Percentiles rank a stretch among this genome's conserved stretches.
Conservation (phyloP, 1,140 invertebrate species). For the Microplitis demolitor region DNA sequence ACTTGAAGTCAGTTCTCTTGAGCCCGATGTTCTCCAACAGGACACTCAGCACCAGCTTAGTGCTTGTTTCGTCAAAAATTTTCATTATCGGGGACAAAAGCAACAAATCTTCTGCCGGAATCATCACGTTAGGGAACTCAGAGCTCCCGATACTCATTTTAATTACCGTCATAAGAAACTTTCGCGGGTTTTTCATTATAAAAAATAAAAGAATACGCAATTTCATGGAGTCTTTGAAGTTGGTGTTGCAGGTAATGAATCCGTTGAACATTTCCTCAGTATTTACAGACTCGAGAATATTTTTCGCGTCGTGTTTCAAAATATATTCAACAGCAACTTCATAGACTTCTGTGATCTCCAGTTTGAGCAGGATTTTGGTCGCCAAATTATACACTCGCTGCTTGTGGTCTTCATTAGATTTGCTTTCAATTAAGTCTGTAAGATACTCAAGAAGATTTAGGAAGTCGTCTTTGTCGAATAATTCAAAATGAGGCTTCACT, state of each 20-base stretch:
- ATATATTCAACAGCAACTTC: slow-evolving; percentile 42
- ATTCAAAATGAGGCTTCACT: slow-evolving; percentile 23
- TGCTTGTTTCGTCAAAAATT: slow-evolving; percentile 32
- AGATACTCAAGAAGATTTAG: slow-evolving; percentile 45
- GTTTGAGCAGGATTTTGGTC: slow-evolving; percentile 27
- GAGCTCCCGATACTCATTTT: slow-evolving; percentile 42
- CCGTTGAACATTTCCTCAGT: slow-evolving; percentile 37
- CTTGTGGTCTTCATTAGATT: slow-evolving; percentile 31
- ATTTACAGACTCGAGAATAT: slow-evolving; percentile 33
- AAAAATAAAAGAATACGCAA: slow-evolving; percentile 41
- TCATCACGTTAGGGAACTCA: slow-evolving; percentile 36
- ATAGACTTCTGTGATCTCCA: slow-evolving; percentile 35
- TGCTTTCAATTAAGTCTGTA: slow-evolving; percentile 27
- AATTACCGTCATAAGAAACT: slow-evolving; percentile 42
- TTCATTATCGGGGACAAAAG: slow-evolving; percentile 41
- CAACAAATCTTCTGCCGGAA: slow-evolving; percentile 39
- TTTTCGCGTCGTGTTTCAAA: slow-evolving; percentile 40
- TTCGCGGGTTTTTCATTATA: slow-evolving; percentile 42
- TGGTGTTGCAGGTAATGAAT: slow-evolving; percentile 42
- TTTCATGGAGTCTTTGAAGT: slow-evolving; percentile 28
- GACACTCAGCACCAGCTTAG: slow-evolving; percentile 16
- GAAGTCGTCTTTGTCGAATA: slow-evolving; percentile 37
- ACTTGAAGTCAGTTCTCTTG: slow-evolving; percentile 29
- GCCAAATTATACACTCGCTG: slow-evolving; percentile 31
- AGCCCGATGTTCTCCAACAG: slow-evolving; percentile 27